Conservation (phyloP, 2,888 invertebrate genomes). For the Pelosia muscerda region DNA sequence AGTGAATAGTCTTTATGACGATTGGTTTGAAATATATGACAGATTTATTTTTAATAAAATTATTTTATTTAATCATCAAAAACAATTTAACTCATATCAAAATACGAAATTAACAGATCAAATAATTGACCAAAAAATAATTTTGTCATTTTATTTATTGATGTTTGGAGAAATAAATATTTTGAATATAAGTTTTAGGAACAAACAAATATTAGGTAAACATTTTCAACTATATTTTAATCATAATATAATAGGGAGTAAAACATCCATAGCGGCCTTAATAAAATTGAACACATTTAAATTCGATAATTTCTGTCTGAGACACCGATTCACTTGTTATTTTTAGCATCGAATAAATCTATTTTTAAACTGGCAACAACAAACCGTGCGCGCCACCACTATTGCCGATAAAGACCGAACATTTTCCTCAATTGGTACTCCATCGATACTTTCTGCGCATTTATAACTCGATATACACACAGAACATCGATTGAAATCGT, state of each 20-base stretch:
- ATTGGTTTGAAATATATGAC: too few species aligned
- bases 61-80: too few species aligned
- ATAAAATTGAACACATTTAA: background rate
- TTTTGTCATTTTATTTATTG: too few species aligned
- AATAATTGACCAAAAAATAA: too few species aligned
- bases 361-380: constrained; percentile 46
- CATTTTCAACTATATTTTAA: too few species aligned
- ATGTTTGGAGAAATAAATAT: too few species aligned
- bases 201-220: too few species aligned
- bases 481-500: constrained; percentile 84
- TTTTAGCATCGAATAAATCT: constrained; percentile 18
- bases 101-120: too few species aligned
- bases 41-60: too few species aligned
- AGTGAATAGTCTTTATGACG: too few species aligned
- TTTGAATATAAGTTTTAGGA: too few species aligned
- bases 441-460: constrained; percentile 76
- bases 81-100: too few species aligned
- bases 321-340: constrained; percentile 6
- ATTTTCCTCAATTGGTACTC: constrained; percentile 71
- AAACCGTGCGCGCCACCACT: constrained; percentile 55
- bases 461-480: constrained; percentile 77
- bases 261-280: background rate
- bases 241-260: background rate
- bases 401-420: constrained; percentile 58
- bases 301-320: background rate